Conservation (phyloP, 2,797 vertebrate genomes). For the Cetoscarus ocellatus region DNA sequence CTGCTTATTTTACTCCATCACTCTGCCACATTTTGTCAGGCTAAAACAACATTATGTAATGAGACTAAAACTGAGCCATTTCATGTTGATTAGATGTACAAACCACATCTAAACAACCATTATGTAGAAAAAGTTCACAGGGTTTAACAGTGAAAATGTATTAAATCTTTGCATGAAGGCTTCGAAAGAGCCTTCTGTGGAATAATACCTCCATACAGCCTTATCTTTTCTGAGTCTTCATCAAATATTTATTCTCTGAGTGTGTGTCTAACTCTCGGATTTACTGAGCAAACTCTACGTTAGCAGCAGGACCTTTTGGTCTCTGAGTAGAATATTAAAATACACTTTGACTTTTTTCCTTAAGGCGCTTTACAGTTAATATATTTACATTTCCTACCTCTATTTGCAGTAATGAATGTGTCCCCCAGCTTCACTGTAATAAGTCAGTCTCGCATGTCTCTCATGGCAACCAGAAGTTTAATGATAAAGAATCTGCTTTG, state of each 20-base stretch:
- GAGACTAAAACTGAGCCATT: conserved; percentile 40
- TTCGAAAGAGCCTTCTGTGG: neutral
- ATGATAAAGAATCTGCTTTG: no score
- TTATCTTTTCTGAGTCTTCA: neutral
- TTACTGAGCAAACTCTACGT: neutral
- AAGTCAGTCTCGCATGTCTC: no score
- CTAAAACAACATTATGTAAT: conserved; percentile 33
- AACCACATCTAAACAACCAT: conserved; percentile 30
- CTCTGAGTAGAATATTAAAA: neutral
- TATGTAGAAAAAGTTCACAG: conserved; percentile 20
- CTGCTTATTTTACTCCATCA: conserved; percentile 30
- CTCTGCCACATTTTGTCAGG: conserved; percentile 30
- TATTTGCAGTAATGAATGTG: no score
- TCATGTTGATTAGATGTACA: conserved; percentile 47
- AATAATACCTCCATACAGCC: neutral
- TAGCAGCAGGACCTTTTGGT: neutral
- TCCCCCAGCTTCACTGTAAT: neutral
- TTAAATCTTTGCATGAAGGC: conserved; percentile 4
- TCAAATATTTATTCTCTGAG: neutral
- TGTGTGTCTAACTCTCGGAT: neutral
- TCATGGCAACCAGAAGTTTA: no score
- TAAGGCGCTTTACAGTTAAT: no score
- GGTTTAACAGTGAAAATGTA: conserved; percentile 34
- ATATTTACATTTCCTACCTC: no score
- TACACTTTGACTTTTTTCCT: no score